Base-by-base conservation (phyloP, 2,797 vertebrate genomes). In the Chromobotia macracanthus region DNA sequence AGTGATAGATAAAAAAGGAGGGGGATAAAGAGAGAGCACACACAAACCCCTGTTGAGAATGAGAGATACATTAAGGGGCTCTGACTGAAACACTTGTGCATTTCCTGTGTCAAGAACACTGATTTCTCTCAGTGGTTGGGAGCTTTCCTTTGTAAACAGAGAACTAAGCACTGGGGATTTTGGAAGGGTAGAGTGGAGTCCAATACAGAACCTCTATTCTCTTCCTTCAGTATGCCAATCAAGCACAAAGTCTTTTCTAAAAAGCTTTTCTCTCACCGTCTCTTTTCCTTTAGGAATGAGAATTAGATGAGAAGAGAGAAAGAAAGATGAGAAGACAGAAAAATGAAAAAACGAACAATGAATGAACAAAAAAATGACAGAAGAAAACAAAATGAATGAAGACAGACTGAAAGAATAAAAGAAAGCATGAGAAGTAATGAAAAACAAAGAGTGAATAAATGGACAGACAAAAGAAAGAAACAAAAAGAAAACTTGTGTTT, bases 21-120 rank as follows among this genome's bases (percentile, higher is more conserved):
- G 83, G 81, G 85, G 87, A 91, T 86, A 89, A 86, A 82, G 83
- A 80, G 48, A 77, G 72, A 10, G 16, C 1, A 25, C 63, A 80
- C 72, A 75, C 58, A 71, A 82, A 58, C 15, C 63, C 51, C 67
- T 72, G 25, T 11, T 19, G 56, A 75, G 67, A 35, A 70, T 74
- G 66, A 7, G 46, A 72, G 58, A 71, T 71, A 65, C 77, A 72
- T 70, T 71, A 55, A 80, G 78, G 48, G 71, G 58, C 51, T 64
- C 63, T 41, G 64, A 73, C 68, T 60, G 72, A 64, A 75, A 60
- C 75, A 21, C 76, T 75, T 50, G 31, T 31, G 31, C 31, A 31
- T 31, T 35, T 68, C 73, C 50, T 75, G 50, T 21, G 41, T 21
- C 0, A 23, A 46, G 50, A 77, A 46, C 21, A 53, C 64, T 63